Conservation (phyloP, 2,888 invertebrate species). For the Tenthredo livida region DNA sequence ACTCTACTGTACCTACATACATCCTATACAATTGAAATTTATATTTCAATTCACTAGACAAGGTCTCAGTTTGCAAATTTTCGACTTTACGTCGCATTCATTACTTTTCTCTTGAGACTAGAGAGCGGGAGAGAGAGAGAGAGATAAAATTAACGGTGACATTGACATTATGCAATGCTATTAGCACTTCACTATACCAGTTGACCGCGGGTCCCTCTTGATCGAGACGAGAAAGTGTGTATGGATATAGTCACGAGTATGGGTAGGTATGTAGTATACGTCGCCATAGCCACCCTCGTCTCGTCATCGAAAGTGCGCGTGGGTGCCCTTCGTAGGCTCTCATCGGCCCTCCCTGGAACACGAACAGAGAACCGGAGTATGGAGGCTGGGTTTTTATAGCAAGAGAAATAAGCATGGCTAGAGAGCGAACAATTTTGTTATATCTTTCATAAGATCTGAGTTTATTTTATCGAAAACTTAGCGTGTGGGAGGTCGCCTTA, state of each 20-base stretch:
- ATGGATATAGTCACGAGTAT: not conserved
- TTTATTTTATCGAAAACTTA: not conserved
- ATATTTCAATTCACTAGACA: not conserved
- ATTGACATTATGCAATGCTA: conserved; percentile 20
- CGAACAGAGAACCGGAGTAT: not conserved
- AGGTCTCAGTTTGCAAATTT: not conserved
- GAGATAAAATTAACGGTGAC: conserved; percentile 27
- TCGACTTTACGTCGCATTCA: not conserved
- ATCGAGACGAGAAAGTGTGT: conserved; percentile 21
- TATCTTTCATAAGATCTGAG: not conserved
- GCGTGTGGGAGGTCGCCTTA: not conserved
- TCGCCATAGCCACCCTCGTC: conserved; percentile 27
- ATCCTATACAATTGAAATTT: not conserved
- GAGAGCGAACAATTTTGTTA: not conserved
- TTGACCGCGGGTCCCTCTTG: not conserved
- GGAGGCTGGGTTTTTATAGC: conserved; percentile 20
- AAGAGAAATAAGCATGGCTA: not conserved
- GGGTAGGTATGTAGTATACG: not conserved
- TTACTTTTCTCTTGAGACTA: not conserved
- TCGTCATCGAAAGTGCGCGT: conserved; percentile 45
- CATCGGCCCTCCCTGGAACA: conserved; percentile 17
- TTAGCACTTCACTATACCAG: not conserved
- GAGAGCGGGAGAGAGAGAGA: not conserved
- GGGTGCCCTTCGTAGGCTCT: conserved; percentile 48
- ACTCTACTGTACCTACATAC: not conserved